Base-by-base conservation (phyloP, 2,797 vertebrate genomes). In the Siniperca obscura region DNA sequence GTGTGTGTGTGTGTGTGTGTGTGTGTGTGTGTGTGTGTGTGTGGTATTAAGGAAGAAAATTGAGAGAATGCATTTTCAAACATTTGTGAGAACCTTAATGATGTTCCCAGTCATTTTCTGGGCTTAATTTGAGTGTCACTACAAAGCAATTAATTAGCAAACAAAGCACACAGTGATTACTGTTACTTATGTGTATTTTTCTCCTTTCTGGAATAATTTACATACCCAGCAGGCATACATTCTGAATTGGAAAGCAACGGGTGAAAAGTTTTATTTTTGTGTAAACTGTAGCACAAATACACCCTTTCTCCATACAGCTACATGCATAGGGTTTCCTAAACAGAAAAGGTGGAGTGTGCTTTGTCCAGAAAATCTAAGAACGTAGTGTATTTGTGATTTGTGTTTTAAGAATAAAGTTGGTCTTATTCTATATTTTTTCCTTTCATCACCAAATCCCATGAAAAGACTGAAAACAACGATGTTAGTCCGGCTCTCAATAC, bases 141-240 rank as follows among this genome's bases (percentile, higher is more conserved):
- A 59, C 76, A 85, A 67, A 27, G 69, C 60, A 57, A 80, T 83
- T 76, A n/a, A 85, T 82, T 83, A 80, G 61, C 48, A 36, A 30
- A 60, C 67, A 74, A 75, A 69, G 55, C 53, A n/a, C 38, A 59
- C 3, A 30, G 57, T 53, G 69, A 7, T 66, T 90, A 1, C 74
- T 44, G 1, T 42, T 50, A 59, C 34, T 55, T 17, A 7, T 55
- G 7, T 57, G 5, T 62, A 36, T 70, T 30, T 61, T 50, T 42
- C 10, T 21, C 11, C 1, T 4, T 60, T 52, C 34, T 67, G 25
- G 70, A 75, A 70, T 12, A 34, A 74, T 83, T 65, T 61, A 30
- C 61, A 48, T 19, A 65, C 13, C 40, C 48, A 82, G 55, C 30
- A 66, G 73, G 55, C n/a, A 62, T 48, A 10, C 44, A 21, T 34